Evolutionary conservation across 2,113 vertebrate genomes (phyloP).

Genomic region (Axis porcinus): DNA sequence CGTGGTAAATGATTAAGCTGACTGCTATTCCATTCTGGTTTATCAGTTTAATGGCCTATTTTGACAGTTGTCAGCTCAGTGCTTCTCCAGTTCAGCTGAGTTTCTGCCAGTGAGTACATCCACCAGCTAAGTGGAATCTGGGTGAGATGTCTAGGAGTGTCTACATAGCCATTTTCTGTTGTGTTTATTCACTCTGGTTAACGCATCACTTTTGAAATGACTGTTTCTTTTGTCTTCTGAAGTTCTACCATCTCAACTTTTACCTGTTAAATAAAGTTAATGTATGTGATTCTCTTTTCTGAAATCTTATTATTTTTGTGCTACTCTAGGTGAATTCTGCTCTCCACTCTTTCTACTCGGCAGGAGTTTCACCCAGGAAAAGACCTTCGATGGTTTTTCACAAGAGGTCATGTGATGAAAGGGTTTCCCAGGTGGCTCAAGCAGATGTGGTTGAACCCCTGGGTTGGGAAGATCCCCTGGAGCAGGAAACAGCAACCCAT

Average conservation of each 20-base stretch:
- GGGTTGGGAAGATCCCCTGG: neutral
- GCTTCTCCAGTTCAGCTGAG: neutral
- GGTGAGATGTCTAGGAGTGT: neutral
- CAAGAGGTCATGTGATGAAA: neutral
- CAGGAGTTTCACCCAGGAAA: neutral
- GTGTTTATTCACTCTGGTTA: neutral
- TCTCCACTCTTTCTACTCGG: neutral
- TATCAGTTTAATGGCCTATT: neutral
- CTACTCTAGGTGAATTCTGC: neutral
- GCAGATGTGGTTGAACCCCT: neutral
- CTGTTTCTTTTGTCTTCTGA: neutral
- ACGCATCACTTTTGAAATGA: neutral
- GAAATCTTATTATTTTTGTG: neutral
- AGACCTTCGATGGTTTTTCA: neutral
- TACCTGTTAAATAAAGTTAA: neutral
- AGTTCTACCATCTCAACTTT: neutral
- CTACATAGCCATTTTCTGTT: neutral
- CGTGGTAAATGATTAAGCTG: neutral
- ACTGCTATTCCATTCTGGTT: neutral
- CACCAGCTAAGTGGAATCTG: neutral
- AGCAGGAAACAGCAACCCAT: neutral
- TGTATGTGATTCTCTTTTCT: neutral
- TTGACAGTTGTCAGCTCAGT: neutral
- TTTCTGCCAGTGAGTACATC: no score
- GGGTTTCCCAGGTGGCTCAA: neutral